These are phyloP conservation scores for Gastracanthus pulcherrimus DNA, from an alignment of 2,888 invertebrate species.

Conservation along the genomic window DNA sequence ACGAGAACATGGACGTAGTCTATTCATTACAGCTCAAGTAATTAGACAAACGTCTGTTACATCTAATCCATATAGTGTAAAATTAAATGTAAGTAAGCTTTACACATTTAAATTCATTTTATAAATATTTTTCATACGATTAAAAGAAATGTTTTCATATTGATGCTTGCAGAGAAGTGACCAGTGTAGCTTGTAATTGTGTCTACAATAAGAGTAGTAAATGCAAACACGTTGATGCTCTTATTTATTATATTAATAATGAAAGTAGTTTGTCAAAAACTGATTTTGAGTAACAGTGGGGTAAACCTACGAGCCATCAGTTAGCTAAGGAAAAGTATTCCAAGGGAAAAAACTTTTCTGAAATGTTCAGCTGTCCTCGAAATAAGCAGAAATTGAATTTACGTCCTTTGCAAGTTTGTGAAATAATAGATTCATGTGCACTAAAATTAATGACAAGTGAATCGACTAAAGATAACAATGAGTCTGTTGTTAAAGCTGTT, in stretches of 20 bases:
- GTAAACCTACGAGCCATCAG: constrained; percentile 53
- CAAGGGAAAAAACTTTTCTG: constrained; percentile 55
- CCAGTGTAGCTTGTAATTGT: constrained; percentile 53
- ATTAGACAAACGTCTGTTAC: constrained; percentile 50
- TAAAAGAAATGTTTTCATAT: too few relatives aligned
- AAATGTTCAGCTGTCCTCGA: constrained; percentile 32
- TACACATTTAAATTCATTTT: too few relatives aligned
- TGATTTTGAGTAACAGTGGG: constrained; percentile 58
- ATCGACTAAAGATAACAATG: constrained; percentile 26
- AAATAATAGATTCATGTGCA: neutral
- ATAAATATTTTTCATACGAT: too few relatives aligned
- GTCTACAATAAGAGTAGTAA: constrained; percentile 54
- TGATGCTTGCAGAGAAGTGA: too few relatives aligned
- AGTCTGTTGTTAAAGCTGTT: constrained; percentile 9
- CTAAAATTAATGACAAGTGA: neutral
- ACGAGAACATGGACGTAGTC: constrained; percentile 35
- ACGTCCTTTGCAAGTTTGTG: neutral
- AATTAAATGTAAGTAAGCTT: constrained; percentile 54
- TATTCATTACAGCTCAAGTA: constrained; percentile 50
- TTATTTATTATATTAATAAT: constrained; percentile 58
- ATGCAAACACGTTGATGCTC: constrained; percentile 57
- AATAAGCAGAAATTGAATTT: neutral
- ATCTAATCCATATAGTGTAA: constrained; percentile 43
- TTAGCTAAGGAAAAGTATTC: constrained; percentile 58
- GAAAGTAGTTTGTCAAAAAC: constrained; percentile 58